These are phyloP conservation scores for Streblospio benedicti DNA, from an alignment of 1,140 invertebrate genomes.

Conservation along the genomic window DNA sequence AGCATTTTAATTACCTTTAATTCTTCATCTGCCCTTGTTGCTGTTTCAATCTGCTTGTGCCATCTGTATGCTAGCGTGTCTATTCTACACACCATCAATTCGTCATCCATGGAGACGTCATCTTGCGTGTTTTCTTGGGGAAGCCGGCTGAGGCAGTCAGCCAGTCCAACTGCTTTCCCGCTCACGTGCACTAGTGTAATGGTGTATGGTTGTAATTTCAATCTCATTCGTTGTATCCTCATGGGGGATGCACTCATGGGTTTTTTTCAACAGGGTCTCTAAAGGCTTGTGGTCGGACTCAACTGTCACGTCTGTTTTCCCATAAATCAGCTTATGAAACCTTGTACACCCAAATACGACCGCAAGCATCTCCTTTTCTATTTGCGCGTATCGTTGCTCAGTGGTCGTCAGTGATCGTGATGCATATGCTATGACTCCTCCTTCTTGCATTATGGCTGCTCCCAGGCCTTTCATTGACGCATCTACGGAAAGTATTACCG, in stretches of 20 bases:
- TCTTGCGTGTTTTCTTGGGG: too few species aligned
- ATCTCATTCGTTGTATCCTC: slow-evolving; percentile 10
- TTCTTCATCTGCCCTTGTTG: too few species aligned
- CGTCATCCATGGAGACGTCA: too few species aligned
- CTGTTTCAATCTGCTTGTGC: too few species aligned
- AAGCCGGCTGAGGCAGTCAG: slow-evolving; percentile 22
- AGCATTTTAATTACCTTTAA: too few species aligned
- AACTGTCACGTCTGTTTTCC: slow-evolving; percentile 29
- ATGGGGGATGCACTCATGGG: slow-evolving; percentile 4
- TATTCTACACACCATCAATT: too few species aligned
- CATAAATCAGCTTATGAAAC: slow-evolving; percentile 45
- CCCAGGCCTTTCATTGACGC: too few species aligned
- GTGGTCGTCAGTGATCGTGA: slow-evolving; percentile 37
- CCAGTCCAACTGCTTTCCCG: slow-evolving; percentile 12
- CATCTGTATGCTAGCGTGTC: too few species aligned
- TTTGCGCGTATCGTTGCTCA: slow-evolving; percentile 44
- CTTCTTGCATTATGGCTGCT: too few species aligned
- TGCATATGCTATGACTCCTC: slow-evolving; percentile 41
- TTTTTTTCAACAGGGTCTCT: slow-evolving; percentile 8
- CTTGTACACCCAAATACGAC: slow-evolving; percentile 42
- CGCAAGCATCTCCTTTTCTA: slow-evolving; percentile 45
- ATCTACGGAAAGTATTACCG: too few species aligned
- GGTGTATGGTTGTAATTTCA: slow-evolving; percentile 14
- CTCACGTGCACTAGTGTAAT: slow-evolving; percentile 12
- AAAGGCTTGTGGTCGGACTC: slow-evolving; percentile 37